These are phyloP conservation scores for Bombycilla garrulus DNA, from an alignment of 2,113 vertebrate species.

Conservation along the genomic window DNA sequence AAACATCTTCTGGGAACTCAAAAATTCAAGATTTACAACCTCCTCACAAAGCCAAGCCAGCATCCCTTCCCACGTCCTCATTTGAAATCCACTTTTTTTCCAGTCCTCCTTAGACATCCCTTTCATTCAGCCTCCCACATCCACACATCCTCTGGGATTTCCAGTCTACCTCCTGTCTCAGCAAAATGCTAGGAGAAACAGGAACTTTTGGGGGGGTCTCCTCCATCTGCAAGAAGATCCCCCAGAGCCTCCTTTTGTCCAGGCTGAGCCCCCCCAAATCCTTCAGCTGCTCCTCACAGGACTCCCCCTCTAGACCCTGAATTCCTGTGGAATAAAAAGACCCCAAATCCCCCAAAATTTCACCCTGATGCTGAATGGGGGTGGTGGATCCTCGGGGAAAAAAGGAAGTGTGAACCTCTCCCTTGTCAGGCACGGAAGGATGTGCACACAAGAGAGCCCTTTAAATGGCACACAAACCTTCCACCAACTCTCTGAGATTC, in stretches of 20 bases:
- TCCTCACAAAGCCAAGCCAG: neutral
- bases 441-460: neutral
- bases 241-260: neutral
- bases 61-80: neutral
- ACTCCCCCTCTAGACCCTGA: neutral
- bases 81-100: neutral
- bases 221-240: neutral
- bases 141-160: neutral
- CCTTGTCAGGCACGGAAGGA: neutral
- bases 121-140: neutral
- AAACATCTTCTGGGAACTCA: neutral
- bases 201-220: accelerated
- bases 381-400: neutral
- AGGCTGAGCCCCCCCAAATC: neutral
- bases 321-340: neutral
- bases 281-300: neutral
- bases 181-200: neutral
- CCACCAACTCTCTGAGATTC: neutral
- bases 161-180: neutral
- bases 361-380: neutral
- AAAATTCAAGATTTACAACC: neutral
- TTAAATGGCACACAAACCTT: neutral
- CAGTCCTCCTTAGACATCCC: neutral
- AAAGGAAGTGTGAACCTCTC: neutral
- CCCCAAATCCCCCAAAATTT: neutral